Conservation (phyloP, 1,140 invertebrate species). For the Dendroctonus valens region DNA sequence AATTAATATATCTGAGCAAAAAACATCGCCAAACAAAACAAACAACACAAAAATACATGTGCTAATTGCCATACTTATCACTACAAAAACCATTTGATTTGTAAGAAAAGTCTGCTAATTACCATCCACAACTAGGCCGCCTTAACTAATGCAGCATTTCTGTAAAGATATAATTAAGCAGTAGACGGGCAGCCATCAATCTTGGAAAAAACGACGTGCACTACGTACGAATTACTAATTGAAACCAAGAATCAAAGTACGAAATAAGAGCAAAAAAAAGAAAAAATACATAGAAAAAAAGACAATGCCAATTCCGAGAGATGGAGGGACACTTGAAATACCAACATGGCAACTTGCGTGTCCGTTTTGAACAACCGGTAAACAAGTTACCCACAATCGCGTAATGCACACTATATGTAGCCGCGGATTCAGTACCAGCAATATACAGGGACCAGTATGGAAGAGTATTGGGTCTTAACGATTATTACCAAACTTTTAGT, state of each 20-base stretch:
- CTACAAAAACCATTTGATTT: constrained; percentile 1
- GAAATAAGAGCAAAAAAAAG: constrained; percentile 10
- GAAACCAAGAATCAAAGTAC: constrained; percentile 17
- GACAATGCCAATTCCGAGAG: constrained; percentile 1
- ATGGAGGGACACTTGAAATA: constrained; percentile 4
- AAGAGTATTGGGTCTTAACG: too few species aligned
- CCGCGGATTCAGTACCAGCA: too few species aligned
- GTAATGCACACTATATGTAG: too few species aligned
- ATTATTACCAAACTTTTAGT: too few species aligned
- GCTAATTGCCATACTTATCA: not conserved
- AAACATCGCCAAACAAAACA: not conserved
- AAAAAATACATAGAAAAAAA: constrained; percentile 2
- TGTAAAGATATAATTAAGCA: constrained; percentile 22
- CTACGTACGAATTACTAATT: constrained; percentile 26
- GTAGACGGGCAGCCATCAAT: constrained; percentile 26
- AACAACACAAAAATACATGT: not conserved
- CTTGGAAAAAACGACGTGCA: constrained; percentile 12
- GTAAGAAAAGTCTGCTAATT: constrained; percentile 7
- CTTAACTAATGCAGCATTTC: constrained; percentile 16
- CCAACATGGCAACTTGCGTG: constrained; percentile 7
- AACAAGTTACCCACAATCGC: too few species aligned
- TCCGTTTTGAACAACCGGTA: not conserved
- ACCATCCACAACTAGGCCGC: constrained; percentile 15
- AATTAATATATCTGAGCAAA: not conserved
- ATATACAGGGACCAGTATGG: too few species aligned